These are phyloP conservation scores for Zaprionus ornatus DNA, from an alignment of 1,140 invertebrate species.

Conservation along the genomic window DNA sequence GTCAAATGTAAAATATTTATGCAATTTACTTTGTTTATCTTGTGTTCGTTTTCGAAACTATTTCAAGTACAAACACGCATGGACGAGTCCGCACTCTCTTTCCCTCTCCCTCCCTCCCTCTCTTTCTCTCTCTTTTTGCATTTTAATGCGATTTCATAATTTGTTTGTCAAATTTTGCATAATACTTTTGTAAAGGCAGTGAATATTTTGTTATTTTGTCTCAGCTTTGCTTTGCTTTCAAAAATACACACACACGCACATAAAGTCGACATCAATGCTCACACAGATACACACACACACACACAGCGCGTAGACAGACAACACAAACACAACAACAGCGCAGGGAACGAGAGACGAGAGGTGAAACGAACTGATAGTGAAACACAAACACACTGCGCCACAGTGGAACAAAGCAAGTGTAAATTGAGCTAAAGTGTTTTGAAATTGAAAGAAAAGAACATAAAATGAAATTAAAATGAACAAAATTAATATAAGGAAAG, in stretches of 20 bases:
- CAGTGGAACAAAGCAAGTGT: constrained; percentile 28
- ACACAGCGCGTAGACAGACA: constrained; percentile 53
- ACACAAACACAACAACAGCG: constrained; percentile 42
- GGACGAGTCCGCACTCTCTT: not conserved
- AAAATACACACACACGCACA: constrained; percentile 49
- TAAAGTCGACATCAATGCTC: constrained; percentile 8
- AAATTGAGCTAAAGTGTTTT: not conserved
- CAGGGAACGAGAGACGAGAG: constrained; percentile 42
- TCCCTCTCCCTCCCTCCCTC: not conserved
- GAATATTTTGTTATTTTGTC: constrained; percentile 36
- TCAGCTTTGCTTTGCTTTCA: constrained; percentile 30
- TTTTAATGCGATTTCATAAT: constrained; percentile 33
- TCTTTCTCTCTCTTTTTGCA: not conserved
- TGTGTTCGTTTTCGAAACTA: constrained; percentile 39
- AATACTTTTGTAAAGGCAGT: constrained; percentile 37
- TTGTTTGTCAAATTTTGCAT: constrained; percentile 43
- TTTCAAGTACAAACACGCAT: constrained; percentile 40
- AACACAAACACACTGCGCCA: constrained; percentile 70
- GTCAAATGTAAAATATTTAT: constrained; percentile 41
- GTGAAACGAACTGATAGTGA: constrained; percentile 69
- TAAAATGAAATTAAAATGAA: not conserved
- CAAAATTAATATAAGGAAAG: not conserved
- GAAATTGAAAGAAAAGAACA: not conserved
- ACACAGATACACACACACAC: constrained; percentile 25
- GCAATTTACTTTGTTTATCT: constrained; percentile 50